A percentile compares a stretch with the other conserved stretches of the same genome.
These are phyloP conservation scores for Plagiodera versicolora DNA, from an alignment of 2,888 invertebrate genomes.

Conservation along the genomic window DNA sequence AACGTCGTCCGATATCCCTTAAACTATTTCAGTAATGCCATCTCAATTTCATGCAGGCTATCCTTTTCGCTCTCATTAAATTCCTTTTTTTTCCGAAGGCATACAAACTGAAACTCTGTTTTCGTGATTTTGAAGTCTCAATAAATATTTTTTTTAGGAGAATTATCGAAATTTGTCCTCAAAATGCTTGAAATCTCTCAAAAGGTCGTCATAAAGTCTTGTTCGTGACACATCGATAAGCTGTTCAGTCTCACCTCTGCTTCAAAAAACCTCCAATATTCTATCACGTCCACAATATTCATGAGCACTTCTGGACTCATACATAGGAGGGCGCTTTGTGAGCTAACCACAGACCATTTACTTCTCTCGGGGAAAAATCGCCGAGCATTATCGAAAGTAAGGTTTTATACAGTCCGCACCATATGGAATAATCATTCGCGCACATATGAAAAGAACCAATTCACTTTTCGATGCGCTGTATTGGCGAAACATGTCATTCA, in stretches of 20 bases:
- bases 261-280: conserved; percentile 32
- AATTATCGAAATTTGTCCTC: no score
- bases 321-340: conserved; percentile 41
- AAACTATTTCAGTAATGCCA: no score
- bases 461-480: conserved; percentile 38
- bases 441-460: conserved; percentile 35
- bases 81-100: no score
- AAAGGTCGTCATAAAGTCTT: no score
- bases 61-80: no score
- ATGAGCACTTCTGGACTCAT: conserved; percentile 40
- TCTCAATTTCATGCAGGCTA: no score
- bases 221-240: no score
- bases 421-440: conserved; percentile 50
- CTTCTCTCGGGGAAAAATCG: conserved; percentile 51
- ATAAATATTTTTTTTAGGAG: no score
- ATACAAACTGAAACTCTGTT: no score
- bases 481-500: conserved; percentile 41
- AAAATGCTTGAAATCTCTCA: no score
- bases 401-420: conserved; percentile 47
- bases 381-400: conserved; percentile 50
- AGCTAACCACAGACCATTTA: conserved; percentile 52
- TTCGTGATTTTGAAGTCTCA: no score
- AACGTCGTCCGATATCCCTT: no score
- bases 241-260: conserved; percentile 13
- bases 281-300: conserved; percentile 36